phyloP scores from a whole-genome alignment of 2,113 vertebrate species.

The Bucco capensis region DNA sequence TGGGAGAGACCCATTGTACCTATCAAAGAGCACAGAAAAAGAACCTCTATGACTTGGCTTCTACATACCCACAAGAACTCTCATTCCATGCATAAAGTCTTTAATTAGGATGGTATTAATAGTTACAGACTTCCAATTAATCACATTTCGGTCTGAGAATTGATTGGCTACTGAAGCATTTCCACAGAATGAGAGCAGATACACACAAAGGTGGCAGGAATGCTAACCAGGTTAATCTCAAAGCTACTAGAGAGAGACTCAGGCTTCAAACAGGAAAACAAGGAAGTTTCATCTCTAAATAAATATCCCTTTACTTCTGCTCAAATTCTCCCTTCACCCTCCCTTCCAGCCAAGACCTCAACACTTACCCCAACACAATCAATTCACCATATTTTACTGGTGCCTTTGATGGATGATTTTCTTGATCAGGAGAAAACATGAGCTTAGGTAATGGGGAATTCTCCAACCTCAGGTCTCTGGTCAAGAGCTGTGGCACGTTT shows the following conservation, averaged over 20 bases:
- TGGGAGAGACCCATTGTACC: slow-evolving; percentile 98
- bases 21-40: slow-evolving; percentile 54
- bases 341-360: not conserved
- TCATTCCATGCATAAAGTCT: not conserved
- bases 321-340: not conserved
- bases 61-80: not conserved
- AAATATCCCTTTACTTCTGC: too few relatives aligned
- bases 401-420: slow-evolving; percentile 98
- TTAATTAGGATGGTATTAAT: not conserved
- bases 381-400: slow-evolving; percentile 98
- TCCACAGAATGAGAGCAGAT: not conserved
- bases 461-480: slow-evolving; percentile 75
- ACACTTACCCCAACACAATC: slow-evolving; percentile 95
- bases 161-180: not conserved
- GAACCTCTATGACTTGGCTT: not conserved
- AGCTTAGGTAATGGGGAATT: slow-evolving; percentile 78
- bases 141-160: not conserved
- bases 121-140: not conserved
- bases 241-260: too few relatives aligned
- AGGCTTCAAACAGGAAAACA: too few relatives aligned
- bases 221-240: too few relatives aligned
- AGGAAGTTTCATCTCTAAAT: too few relatives aligned
- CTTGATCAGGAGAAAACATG: slow-evolving; percentile 99
- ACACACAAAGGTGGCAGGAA: not conserved
- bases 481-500: slow-evolving; percentile 77